Base-by-base conservation (phyloP, 2,113 vertebrate species). In the Scopus umbretta region DNA sequence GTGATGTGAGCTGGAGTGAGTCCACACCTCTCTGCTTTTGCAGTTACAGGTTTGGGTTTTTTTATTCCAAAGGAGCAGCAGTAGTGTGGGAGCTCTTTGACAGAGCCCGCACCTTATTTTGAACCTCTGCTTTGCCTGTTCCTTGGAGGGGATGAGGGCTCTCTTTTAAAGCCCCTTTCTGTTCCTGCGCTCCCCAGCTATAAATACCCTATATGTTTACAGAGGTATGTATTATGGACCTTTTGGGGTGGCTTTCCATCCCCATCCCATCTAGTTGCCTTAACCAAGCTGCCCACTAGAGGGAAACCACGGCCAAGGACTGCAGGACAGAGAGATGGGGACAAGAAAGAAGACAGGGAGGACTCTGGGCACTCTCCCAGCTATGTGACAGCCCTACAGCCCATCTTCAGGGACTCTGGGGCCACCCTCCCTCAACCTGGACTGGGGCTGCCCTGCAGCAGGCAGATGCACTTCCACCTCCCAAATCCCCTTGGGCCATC, bases 281-380 rank as follows among this genome's bases (percentile, higher is more conserved):
- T 89, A 76, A 91, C 38, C 74, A 62, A 94, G 58, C 34, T 87
- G 80, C 78, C 97, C 97, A 82, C 97, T 97, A 97, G 96, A 96
- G 96, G 97, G 97, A 96, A 92, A 68, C 84, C 94, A 91, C 36
- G 13, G 92, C 76, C 86, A 94, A 94, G 78, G 70, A 94, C 94
- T 72, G 53, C 8, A 23, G 43, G 43, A 47, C 11, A 73, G 29
- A 26, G 21, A n/a, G 14, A 47, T 10, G 17, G 11, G 10, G 34
- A 47, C 9, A 20, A 8, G 10, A 29, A 79, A 45, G 16, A 19
- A 25, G 22, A 67, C n/a, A 10, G 15, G 16, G 34, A 88, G 6
- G 16, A 43, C 65, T 63, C 52, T 0, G 1, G 32, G 9, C 42
- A 25, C 27, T 36, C 40, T 73, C 18, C 10, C 36, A 50, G 27